Conservation (phyloP, 2,113 vertebrate genomes). For the Lepisosteus oculatus region DNA sequence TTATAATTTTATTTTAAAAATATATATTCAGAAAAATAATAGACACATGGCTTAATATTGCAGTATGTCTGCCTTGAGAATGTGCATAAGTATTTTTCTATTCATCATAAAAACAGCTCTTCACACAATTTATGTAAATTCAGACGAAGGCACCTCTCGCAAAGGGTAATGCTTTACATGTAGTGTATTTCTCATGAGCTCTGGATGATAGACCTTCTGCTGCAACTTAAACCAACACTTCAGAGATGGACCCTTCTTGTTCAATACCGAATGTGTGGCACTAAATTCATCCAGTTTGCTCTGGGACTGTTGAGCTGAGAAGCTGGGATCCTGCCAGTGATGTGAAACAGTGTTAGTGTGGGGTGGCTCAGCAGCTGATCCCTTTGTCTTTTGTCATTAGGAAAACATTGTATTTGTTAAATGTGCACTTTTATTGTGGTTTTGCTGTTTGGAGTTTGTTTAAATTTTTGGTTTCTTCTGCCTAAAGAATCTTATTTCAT, state of each 20-base stretch:
- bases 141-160: neutral
- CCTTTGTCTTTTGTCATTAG: constrained; percentile 45
- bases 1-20: no score
- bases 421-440: constrained; percentile 21
- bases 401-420: constrained; percentile 53
- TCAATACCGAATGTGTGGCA: neutral
- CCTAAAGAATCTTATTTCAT: neutral
- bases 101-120: neutral
- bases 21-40: no score
- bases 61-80: no score
- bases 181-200: neutral
- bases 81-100: no score
- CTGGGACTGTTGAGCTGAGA: constrained; percentile 58
- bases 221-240: neutral
- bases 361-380: constrained; percentile 54
- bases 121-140: neutral
- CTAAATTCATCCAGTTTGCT: constrained; percentile 5
- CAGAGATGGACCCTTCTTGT: neutral
- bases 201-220: no score
- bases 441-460: neutral
- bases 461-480: neutral
- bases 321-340: constrained; percentile 62
- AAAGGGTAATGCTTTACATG: neutral
- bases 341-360: constrained; percentile 60
- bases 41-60: no score